Evolutionary conservation across 1,140 invertebrate genomes (phyloP).

Genomic region (Lepidurus arcticus): DNA sequence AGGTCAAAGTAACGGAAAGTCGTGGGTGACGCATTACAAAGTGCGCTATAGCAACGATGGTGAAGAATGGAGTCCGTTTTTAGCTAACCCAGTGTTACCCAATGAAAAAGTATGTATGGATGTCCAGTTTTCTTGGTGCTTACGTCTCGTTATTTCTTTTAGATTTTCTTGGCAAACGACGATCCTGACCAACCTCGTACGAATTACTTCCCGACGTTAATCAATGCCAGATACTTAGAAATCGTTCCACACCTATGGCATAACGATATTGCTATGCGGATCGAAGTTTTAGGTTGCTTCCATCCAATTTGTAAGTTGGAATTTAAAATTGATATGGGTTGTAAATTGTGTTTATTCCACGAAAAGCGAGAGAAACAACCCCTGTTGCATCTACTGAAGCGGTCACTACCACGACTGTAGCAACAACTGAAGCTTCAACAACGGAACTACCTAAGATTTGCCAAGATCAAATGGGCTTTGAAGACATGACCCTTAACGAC

Average conservation of each 20-base stretch:
- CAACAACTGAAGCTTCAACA: slow-evolving; percentile 15
- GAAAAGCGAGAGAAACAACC: background rate
- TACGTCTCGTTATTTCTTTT: slow-evolving; percentile 32
- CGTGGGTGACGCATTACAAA: slow-evolving; percentile 67
- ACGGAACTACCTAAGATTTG: slow-evolving; percentile 44
- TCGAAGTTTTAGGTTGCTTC: slow-evolving; percentile 66
- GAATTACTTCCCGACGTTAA: slow-evolving; percentile 57
- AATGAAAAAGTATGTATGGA: background rate
- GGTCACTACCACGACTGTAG: slow-evolving; percentile 25
- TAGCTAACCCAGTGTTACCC: slow-evolving; percentile 44
- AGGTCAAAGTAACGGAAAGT: slow-evolving; percentile 52
- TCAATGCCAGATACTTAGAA: slow-evolving; percentile 59
- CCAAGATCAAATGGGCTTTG: slow-evolving; percentile 60
- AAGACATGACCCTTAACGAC: slow-evolving; percentile 50
- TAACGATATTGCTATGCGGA: slow-evolving; percentile 57
- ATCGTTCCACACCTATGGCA: slow-evolving; percentile 63
- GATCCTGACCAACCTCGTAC: slow-evolving; percentile 52
- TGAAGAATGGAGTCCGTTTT: slow-evolving; percentile 59
- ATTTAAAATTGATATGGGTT: background rate
- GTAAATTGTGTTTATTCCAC: background rate
- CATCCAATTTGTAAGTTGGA: slow-evolving; percentile 58
- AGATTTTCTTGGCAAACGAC: slow-evolving; percentile 58
- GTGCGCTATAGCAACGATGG: slow-evolving; percentile 66
- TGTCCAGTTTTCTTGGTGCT: slow-evolving; percentile 55
- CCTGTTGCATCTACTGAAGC: background rate